phyloP scores from a whole-genome alignment of 2,113 vertebrate species.

The Puffinus mauretanicus region DNA sequence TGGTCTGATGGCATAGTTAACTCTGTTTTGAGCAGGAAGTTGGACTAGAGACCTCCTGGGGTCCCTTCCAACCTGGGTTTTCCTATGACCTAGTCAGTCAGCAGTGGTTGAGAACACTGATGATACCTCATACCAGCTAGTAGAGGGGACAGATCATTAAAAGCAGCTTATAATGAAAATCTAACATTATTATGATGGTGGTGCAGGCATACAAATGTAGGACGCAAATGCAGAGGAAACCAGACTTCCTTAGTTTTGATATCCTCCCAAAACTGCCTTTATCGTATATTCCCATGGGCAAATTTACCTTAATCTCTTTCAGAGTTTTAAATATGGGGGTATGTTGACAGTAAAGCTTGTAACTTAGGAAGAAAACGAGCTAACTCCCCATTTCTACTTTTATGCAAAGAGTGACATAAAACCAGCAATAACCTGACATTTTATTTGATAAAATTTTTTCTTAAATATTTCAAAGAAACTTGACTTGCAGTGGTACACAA shows the following conservation, averaged over 20 bases:
- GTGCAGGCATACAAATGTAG: neutral
- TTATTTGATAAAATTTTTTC: neutral
- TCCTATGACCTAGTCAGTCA: neutral
- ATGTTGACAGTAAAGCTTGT: neutral
- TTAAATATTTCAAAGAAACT: conserved; percentile 24
- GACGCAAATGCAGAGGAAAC: neutral
- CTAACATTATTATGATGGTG: neutral
- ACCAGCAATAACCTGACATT: neutral
- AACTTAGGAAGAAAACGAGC: neutral
- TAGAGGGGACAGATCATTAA: neutral
- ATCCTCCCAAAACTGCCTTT: neutral
- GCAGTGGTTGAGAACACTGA: neutral
- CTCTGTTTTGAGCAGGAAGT: neutral
- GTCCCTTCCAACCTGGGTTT: neutral
- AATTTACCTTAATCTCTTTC: neutral
- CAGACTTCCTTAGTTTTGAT: neutral
- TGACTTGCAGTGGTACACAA: neutral
- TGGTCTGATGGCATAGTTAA: neutral
- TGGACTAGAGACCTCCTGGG: neutral
- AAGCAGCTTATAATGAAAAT: neutral
- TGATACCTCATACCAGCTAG: neutral
- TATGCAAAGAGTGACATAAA: neutral
- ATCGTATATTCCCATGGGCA: neutral
- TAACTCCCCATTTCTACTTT: neutral
- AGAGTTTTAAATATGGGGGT: neutral